These are phyloP conservation scores for Corythornis cristatus DNA, from an alignment of 2,113 vertebrate species.

Conservation along the genomic window DNA sequence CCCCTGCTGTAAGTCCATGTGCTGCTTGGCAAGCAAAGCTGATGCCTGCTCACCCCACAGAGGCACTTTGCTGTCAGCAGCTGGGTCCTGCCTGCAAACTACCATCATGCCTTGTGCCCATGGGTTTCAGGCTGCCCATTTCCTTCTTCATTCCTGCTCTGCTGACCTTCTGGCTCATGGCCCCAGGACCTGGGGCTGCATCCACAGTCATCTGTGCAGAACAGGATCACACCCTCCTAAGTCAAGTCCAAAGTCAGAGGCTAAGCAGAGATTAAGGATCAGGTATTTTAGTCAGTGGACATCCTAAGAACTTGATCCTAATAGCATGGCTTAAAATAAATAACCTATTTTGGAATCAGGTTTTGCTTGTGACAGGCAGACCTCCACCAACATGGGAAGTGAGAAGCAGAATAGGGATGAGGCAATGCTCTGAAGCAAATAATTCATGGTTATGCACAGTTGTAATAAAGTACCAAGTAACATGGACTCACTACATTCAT, in stretches of 20 bases:
- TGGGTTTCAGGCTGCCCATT: background rate
- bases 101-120: accelerated
- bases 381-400: background rate
- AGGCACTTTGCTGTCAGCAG: background rate
- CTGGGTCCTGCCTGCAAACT: background rate
- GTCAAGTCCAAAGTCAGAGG: constrained; percentile 27
- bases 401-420: background rate
- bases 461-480: background rate
- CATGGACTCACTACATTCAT: background rate
- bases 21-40: background rate
- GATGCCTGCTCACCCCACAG: accelerated
- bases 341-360: background rate
- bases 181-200: background rate
- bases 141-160: background rate
- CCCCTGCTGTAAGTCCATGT: background rate
- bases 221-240: background rate
- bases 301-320: constrained; percentile 38
- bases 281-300: constrained; percentile 14
- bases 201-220: accelerated
- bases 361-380: background rate
- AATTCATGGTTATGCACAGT: background rate
- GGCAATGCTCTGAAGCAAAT: background rate
- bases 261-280: constrained; percentile 60
- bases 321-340: constrained; percentile 50
- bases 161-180: background rate